Evolutionary conservation across 92 coral and sea anemone species (phyloP).

Genomic region (Actinostola sp.): DNA sequence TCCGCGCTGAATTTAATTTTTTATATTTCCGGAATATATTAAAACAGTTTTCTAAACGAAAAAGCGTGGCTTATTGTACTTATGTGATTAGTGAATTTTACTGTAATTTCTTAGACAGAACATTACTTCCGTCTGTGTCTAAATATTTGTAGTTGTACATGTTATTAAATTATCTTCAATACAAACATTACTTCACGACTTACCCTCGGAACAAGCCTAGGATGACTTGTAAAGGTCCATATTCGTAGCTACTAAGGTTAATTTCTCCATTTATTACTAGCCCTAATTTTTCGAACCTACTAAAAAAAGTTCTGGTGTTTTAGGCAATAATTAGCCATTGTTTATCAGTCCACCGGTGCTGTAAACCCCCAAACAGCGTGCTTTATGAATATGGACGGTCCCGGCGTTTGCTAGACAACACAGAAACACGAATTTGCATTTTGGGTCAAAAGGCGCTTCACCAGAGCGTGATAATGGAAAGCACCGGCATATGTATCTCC

Average conservation of each 20-base stretch:
- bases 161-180: too few relatives aligned
- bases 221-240: slow-evolving; percentile 84
- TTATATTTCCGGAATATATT: too few relatives aligned
- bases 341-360: neutral
- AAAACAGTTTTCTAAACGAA: neutral
- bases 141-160: slow-evolving; percentile 22
- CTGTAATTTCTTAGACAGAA: neutral
- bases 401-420: slow-evolving; percentile 61
- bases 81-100: neutral
- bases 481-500: too few relatives aligned
- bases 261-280: slow-evolving; percentile 82
- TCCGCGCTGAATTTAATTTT: too few relatives aligned
- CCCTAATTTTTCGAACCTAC: neutral
- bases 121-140: neutral
- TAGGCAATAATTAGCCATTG: neutral
- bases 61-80: neutral
- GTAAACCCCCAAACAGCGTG: slow-evolving; percentile 4
- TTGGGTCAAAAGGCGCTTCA: slow-evolving; percentile 6
- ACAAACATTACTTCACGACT: slow-evolving; percentile 32
- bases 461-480: slow-evolving; percentile 3
- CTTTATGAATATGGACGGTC: too few relatives aligned
- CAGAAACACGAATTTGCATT: slow-evolving; percentile 19
- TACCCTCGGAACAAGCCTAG: slow-evolving; percentile 97
- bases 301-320: neutral
- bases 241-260: slow-evolving; percentile 83